Evolutionary conservation across 2,888 invertebrate genomes (phyloP).

Genomic region (Drosophila setosimentum): DNA sequence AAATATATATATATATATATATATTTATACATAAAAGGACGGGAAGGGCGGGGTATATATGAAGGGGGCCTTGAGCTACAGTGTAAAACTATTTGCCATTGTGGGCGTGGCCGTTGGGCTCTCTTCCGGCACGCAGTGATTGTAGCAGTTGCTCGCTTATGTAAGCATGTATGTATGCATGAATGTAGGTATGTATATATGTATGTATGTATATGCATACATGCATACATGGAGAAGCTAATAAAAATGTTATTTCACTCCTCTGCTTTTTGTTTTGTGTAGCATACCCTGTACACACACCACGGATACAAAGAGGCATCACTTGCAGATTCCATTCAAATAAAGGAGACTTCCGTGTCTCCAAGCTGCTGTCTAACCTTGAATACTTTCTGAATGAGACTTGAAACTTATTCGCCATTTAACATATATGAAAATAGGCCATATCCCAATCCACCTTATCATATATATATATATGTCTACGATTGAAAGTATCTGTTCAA

Average conservation of each 20-base stretch:
- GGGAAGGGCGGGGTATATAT: neutral
- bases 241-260: constrained; percentile 41
- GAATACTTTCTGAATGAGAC: neutral
- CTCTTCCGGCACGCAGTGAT: constrained; percentile 18
- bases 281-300: constrained; percentile 7
- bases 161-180: neutral
- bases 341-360: neutral
- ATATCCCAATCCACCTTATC: neutral
- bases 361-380: no score
- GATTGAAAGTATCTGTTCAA: neutral
- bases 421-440: neutral
- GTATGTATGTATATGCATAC: neutral
- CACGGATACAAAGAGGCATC: neutral
- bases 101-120: constrained; percentile 50
- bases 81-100: constrained; percentile 59
- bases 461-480: neutral
- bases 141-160: constrained; percentile 24
- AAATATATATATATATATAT: constrained; percentile 10
- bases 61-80: neutral
- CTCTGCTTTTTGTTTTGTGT: neutral
- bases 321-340: neutral
- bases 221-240: constrained; percentile 44
- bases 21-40: neutral
- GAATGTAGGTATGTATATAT: no score
- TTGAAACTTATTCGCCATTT: neutral